Evolutionary conservation across 1,140 invertebrate genomes (phyloP).

Genomic region (Zeugodacus cucurbitae): DNA sequence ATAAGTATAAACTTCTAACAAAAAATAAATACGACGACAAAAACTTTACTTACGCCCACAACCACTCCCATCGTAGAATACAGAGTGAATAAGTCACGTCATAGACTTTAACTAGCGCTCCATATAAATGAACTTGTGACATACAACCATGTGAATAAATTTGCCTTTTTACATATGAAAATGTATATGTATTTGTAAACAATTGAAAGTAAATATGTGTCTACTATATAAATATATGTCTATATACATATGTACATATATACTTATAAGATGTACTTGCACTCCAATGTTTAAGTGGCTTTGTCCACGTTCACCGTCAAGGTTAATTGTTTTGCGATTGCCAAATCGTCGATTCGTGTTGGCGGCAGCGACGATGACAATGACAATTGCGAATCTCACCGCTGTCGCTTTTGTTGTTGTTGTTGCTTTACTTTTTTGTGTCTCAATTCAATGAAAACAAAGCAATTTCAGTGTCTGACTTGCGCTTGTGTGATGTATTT

Average conservation of each 20-base stretch:
- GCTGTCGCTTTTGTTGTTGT: not conserved
- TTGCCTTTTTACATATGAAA: not conserved
- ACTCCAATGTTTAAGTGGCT: not conserved
- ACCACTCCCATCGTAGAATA: not conserved
- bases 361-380: slow-evolving; percentile 36
- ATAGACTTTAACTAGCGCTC: not conserved
- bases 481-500: not conserved
- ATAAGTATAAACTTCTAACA: no score
- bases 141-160: not conserved
- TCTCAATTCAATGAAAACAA: not conserved
- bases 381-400: slow-evolving; percentile 30
- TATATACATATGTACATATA: not conserved
- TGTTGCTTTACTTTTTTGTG: not conserved
- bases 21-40: not conserved
- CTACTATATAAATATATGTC: not conserved
- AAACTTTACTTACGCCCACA: not conserved
- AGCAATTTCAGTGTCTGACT: not conserved
- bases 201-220: not conserved
- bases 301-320: slow-evolving; percentile 38
- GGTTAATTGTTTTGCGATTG: slow-evolving; percentile 41
- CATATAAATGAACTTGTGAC: not conserved
- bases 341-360: slow-evolving; percentile 34
- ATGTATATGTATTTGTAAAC: not conserved
- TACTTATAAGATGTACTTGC: not conserved
- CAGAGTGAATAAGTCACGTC: not conserved